Conservation (phyloP, 2,113 vertebrate species). For the Chloroceryle aenea region DNA sequence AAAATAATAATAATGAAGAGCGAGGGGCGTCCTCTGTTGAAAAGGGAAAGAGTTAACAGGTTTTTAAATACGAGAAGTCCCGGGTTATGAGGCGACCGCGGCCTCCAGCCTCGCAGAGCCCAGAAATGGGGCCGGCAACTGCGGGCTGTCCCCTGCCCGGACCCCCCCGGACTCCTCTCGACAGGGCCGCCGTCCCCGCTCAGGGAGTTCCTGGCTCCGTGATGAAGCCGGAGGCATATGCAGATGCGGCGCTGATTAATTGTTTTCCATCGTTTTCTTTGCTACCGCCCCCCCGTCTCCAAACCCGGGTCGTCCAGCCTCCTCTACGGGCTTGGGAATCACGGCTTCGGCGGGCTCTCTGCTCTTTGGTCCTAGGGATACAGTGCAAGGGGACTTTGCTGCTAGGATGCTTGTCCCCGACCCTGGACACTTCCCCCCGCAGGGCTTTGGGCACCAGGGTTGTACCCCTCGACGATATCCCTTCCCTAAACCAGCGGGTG, state of each 20-base stretch:
- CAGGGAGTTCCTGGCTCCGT: neutral
- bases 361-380: neutral
- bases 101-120: neutral
- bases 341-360: neutral
- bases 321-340: neutral
- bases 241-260: neutral
- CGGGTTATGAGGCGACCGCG: neutral
- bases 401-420: neutral
- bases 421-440: fast-evolving
- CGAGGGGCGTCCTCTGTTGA: slow-evolving; percentile 28
- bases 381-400: neutral
- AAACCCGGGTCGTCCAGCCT: neutral
- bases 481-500: neutral
- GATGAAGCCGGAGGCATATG: neutral
- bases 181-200: neutral
- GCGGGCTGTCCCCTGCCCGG: neutral
- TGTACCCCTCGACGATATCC: neutral
- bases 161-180: neutral
- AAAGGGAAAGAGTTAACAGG: slow-evolving; percentile 35
- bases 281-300: neutral
- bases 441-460: too few species aligned
- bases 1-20: slow-evolving; percentile 17
- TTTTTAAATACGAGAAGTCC: neutral
- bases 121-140: neutral
- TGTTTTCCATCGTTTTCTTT: neutral